Conservation (phyloP, 2,888 invertebrate genomes). For the Ernsta delagoae region DNA sequence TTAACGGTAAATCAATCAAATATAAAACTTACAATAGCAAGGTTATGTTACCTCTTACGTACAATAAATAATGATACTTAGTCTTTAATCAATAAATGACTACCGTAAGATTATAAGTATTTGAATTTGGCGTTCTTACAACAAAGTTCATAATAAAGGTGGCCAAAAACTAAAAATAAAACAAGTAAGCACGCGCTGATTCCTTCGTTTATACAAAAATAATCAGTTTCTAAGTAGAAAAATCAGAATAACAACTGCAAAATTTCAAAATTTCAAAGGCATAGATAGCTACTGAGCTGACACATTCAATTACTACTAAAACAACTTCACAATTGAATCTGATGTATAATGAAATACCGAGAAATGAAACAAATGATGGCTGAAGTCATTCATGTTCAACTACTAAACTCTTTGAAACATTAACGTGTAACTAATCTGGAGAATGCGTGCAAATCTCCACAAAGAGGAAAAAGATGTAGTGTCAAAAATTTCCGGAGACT, state of each 20-base stretch:
- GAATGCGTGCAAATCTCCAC: constrained; percentile 51
- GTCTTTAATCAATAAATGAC: not conserved
- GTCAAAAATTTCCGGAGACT: constrained; percentile 19
- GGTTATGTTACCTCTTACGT: too few relatives aligned
- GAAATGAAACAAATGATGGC: constrained; percentile 8
- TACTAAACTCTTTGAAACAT: constrained; percentile 11
- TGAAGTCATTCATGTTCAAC: constrained; percentile 9
- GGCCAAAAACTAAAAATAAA: not conserved
- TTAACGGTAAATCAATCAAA: not conserved
- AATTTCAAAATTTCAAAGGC: not conserved
- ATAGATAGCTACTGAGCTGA: not conserved
- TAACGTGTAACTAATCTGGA: constrained; percentile 22
- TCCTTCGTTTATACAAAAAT: not conserved
- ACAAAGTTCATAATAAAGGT: not conserved
- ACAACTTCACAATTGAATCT: not conserved
- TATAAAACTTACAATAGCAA: not conserved
- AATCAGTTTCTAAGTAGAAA: not conserved
- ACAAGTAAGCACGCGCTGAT: not conserved
- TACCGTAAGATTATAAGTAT: too few relatives aligned
- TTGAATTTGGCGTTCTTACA: too few relatives aligned
- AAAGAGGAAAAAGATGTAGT: constrained; percentile 2
- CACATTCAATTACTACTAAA: not conserved
- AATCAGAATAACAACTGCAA: not conserved
- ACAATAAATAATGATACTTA: too few relatives aligned
- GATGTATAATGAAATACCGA: constrained; percentile 8